Conservation (phyloP, 2,113 vertebrate species). For the Sylvietta virens region DNA sequence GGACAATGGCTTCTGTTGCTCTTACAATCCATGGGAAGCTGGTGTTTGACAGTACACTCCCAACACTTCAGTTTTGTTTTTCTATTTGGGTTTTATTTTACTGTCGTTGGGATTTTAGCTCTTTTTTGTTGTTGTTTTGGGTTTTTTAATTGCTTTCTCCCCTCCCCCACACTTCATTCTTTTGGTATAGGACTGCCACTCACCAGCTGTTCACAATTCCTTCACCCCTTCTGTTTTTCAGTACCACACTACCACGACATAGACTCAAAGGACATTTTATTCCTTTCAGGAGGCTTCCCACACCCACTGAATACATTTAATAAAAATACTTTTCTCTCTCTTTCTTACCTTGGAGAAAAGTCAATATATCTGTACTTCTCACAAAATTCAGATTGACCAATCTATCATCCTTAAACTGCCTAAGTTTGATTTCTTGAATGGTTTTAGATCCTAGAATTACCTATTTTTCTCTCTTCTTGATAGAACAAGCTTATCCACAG, state of each 20-base stretch:
- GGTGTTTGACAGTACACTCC: background rate
- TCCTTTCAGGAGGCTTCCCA: background rate
- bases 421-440: background rate
- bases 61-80: background rate
- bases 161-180: slow-evolving; percentile 3
- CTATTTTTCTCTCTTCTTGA: background rate
- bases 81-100: background rate
- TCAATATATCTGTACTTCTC: background rate
- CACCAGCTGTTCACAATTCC: slow-evolving; percentile 64
- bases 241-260: background rate
- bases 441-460: background rate
- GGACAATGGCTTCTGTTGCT: slow-evolving; percentile 17
- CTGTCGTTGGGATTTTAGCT: background rate
- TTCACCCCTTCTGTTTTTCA: slow-evolving; percentile 41
- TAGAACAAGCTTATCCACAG: background rate
- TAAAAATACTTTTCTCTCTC: background rate
- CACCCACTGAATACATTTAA: background rate
- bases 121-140: background rate
- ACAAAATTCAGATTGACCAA: background rate
- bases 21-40: slow-evolving; percentile 5
- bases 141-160: background rate
- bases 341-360: background rate
- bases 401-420: background rate
- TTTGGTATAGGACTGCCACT: slow-evolving; percentile 31
- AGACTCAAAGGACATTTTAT: slow-evolving; percentile 10